Conservation (phyloP, 2,113 vertebrate genomes). For the Colius striatus region DNA sequence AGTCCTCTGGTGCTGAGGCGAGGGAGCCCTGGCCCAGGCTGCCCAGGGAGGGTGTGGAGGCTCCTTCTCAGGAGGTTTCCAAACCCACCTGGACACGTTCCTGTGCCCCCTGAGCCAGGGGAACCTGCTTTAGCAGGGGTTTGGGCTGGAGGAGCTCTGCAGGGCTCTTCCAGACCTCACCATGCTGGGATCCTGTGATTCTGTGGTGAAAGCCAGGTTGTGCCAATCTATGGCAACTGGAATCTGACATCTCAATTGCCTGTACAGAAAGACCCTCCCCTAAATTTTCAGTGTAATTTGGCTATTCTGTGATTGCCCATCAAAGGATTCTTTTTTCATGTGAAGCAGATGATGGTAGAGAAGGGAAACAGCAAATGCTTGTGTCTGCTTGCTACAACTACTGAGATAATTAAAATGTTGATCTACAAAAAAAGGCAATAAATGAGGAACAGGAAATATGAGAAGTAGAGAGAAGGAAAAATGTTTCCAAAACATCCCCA, state of each 20-base stretch:
- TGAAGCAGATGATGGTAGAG: not conserved
- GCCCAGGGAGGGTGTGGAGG: too few species aligned
- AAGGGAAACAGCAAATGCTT: not conserved
- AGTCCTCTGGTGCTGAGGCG: too few species aligned
- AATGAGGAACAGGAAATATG: not conserved
- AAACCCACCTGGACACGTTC: too few species aligned
- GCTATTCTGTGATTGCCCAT: not conserved
- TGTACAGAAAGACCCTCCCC: not conserved
- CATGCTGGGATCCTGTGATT: too few species aligned
- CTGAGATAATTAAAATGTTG: not conserved
- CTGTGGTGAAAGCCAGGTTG: not conserved
- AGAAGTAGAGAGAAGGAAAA: not conserved
- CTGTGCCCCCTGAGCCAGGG: too few species aligned
- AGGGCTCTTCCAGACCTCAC: too few species aligned
- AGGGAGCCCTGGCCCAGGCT: too few species aligned
- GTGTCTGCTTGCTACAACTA: not conserved
- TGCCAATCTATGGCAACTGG: not conserved
- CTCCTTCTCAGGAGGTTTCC: too few species aligned
- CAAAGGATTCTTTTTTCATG: not conserved
- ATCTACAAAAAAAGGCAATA: not conserved
- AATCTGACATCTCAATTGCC: rapidly evolving
- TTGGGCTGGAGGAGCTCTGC: too few species aligned
- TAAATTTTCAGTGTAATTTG: not conserved
- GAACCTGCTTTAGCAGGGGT: too few species aligned
- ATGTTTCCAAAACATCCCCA: not conserved